phyloP scores from a whole-genome alignment of 64 coral and sea anemone species.

The Dendrophyllia cribrosa region DNA sequence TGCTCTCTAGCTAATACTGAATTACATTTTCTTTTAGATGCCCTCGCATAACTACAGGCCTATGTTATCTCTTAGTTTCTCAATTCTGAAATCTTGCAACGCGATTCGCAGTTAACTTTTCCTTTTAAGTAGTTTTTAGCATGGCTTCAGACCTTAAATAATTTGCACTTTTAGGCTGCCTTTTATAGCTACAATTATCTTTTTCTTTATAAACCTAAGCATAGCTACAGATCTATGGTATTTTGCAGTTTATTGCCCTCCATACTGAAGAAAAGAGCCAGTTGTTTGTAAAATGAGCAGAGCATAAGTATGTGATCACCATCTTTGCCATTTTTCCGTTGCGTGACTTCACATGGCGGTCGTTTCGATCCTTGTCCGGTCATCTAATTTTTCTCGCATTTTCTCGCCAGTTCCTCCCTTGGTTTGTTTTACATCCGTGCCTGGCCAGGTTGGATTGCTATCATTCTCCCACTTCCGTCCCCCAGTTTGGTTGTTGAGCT shows the following conservation, averaged over 20 bases:
- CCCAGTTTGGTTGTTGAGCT: slow-evolving; percentile 4
- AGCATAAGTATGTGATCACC: background rate
- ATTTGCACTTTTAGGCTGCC: no score
- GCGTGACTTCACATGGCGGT: background rate
- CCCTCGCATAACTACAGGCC: background rate
- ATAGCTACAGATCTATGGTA: background rate
- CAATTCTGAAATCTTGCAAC: no score
- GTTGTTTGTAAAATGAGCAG: background rate
- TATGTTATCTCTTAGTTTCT: background rate
- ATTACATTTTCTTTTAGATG: no score
- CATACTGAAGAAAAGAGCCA: background rate
- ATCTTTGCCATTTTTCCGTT: background rate
- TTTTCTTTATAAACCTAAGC: no score
- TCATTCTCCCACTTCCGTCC: background rate
- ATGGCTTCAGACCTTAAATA: no score
- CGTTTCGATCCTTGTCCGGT: background rate
- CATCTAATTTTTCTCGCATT: background rate
- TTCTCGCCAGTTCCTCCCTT: background rate
- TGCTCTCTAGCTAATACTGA: background rate
- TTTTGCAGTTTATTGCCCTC: background rate
- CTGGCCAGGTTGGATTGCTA: background rate
- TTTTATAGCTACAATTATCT: no score
- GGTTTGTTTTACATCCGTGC: background rate
- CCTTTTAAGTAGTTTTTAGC: no score
- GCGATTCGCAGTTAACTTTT: no score